phyloP scores from a whole-genome alignment of 2,888 invertebrate species.

The Phyllotreta striolata region DNA sequence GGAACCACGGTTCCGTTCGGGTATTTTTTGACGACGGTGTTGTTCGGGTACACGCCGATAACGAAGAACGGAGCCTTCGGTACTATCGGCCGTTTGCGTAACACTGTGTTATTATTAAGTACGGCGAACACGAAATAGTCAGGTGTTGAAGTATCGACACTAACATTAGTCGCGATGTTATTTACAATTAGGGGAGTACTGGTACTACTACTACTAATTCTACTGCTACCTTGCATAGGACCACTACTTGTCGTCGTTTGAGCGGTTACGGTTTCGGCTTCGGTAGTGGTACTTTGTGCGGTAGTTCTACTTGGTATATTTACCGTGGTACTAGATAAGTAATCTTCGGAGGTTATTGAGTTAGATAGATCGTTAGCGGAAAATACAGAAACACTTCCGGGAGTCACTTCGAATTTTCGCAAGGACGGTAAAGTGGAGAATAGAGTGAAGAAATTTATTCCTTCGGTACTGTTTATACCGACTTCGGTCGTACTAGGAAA shows the following conservation, averaged over 20 bases:
- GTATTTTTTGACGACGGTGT: conserved; percentile 80
- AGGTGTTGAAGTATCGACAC: conserved; percentile 45
- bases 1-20: conserved; percentile 82
- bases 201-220: no score
- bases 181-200: conserved; percentile 35
- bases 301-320: conserved; percentile 62
- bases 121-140: conserved; percentile 79
- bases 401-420: conserved; percentile 58
- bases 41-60: conserved; percentile 80
- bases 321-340: conserved; percentile 64
- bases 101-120: conserved; percentile 80
- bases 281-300: conserved; percentile 42
- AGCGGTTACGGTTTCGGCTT: conserved; percentile 26
- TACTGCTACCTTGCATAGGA: conserved; percentile 22
- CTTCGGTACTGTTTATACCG: conserved; percentile 57
- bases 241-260: conserved; percentile 24
- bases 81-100: conserved; percentile 75
- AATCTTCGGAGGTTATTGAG: conserved; percentile 64
- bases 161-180: conserved; percentile 41
- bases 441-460: conserved; percentile 52
- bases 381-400: conserved; percentile 57
- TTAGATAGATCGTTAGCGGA: conserved; percentile 59
- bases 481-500: conserved; percentile 64
- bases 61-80: conserved; percentile 76
- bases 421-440: conserved; percentile 50